A percentile compares a stretch with the other conserved stretches of the same genome.
These are phyloP conservation scores for Synergus itoensis DNA, from an alignment of 2,888 invertebrate species.

Conservation along the genomic window DNA sequence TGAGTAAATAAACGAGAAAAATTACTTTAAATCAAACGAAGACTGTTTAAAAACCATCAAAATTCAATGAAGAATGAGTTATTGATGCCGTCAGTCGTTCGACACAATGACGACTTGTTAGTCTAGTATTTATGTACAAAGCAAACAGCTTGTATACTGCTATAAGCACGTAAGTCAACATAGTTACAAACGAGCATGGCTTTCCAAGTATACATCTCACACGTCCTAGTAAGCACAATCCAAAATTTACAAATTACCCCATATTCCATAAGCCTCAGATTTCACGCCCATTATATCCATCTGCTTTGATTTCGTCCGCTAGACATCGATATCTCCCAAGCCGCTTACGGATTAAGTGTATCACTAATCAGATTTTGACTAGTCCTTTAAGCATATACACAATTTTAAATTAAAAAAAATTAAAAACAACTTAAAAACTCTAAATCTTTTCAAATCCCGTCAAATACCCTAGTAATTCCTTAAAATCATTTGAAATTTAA, in stretches of 20 bases:
- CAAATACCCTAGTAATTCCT: no score
- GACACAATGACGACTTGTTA: conserved; percentile 15
- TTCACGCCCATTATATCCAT: not conserved
- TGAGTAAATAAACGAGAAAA: not conserved
- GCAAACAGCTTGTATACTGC: conserved; percentile 53
- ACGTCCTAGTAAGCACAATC: conserved; percentile 55
- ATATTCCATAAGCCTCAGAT: conserved; percentile 5
- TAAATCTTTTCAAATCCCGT: no score
- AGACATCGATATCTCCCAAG: not conserved
- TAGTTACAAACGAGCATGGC: conserved; percentile 60
- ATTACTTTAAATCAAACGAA: not conserved
- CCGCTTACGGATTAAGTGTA: not conserved
- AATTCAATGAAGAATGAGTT: conserved; percentile 25
- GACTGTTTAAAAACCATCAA: not conserved
- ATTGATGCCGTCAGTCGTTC: conserved; percentile 32
- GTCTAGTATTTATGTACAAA: conserved; percentile 31
- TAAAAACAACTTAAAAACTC: no score
- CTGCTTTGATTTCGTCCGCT: not conserved
- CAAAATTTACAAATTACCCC: conserved; percentile 32
- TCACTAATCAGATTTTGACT: not conserved
- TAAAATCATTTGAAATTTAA: no score
- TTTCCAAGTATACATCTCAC: conserved; percentile 50
- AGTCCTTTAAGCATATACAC: not conserved
- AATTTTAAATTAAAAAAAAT: no score
- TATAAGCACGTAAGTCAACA: conserved; percentile 65